phyloP scores from a whole-genome alignment of 2,797 vertebrate genomes.

The Galago senegalensis region DNA sequence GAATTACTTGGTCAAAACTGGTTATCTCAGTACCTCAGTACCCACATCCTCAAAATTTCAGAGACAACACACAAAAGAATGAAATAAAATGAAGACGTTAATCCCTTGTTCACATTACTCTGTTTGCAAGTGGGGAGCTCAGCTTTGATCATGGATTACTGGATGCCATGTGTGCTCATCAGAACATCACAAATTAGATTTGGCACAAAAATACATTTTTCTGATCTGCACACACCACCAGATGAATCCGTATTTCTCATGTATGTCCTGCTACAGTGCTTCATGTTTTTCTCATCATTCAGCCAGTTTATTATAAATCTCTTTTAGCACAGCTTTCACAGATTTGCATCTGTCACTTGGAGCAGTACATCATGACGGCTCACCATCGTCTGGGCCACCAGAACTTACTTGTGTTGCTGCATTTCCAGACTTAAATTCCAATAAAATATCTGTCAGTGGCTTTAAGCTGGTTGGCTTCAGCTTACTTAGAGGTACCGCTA shows the following conservation, averaged over 20 bases:
- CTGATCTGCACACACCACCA: slow-evolving; percentile 62
- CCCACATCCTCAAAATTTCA: slow-evolving; percentile 70
- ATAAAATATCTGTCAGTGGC: background rate
- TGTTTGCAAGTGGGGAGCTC: slow-evolving; percentile 50
- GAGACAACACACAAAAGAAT: slow-evolving; percentile 71
- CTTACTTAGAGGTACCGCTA: background rate
- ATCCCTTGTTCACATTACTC: slow-evolving; percentile 44
- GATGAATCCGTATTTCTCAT: slow-evolving; percentile 66
- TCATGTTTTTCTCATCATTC: background rate
- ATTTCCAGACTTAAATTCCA: slow-evolving; percentile 32
- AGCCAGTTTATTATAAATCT: slow-evolving; percentile 47
- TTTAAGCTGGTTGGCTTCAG: slow-evolving; percentile 40
- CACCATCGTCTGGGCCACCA: background rate
- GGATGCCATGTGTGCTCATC: slow-evolving; percentile 33
- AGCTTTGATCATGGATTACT: slow-evolving; percentile 77
- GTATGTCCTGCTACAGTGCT: background rate
- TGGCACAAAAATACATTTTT: slow-evolving; percentile 65
- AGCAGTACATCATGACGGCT: slow-evolving; percentile 1
- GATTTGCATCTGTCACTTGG: slow-evolving; percentile 72
- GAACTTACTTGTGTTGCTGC: background rate
- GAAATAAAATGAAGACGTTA: slow-evolving; percentile 68
- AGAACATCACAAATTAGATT: slow-evolving; percentile 74
- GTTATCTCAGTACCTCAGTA: slow-evolving; percentile 48
- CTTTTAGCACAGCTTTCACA: slow-evolving; percentile 49
- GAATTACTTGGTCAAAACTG: slow-evolving; percentile 60